Conservation (phyloP, 2,113 vertebrate species). For the Alectura lathami region DNA sequence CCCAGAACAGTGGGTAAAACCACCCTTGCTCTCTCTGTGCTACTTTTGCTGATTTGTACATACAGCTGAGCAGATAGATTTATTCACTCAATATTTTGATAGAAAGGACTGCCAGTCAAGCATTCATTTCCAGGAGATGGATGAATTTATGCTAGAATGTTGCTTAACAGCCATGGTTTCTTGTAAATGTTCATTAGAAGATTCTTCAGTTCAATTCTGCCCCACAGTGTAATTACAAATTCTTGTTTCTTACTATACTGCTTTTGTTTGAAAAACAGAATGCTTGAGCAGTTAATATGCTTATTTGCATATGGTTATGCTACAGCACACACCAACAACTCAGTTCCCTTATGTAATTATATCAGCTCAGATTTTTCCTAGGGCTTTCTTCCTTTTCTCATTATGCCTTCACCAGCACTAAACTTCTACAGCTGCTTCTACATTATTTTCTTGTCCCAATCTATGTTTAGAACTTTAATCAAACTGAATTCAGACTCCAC, state of each 20-base stretch:
- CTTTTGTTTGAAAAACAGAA: background rate
- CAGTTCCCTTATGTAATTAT: background rate
- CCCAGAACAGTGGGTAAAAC: background rate
- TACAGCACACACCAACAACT: background rate
- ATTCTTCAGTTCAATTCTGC: background rate
- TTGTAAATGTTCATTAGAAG: background rate
- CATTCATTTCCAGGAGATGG: background rate
- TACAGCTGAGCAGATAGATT: background rate
- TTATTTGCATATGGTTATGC: background rate
- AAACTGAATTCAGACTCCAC: background rate
- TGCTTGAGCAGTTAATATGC: background rate
- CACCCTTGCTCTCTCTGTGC: background rate
- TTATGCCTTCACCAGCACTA: background rate
- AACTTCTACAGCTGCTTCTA: background rate
- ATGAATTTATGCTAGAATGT: background rate
- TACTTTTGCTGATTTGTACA: background rate
- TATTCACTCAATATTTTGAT: background rate
- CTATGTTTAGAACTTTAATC: slow-evolving; percentile 13
- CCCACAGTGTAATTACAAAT: background rate
- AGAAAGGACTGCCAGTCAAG: background rate
- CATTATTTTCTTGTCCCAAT: background rate
- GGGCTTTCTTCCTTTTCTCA: background rate
- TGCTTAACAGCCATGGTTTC: background rate
- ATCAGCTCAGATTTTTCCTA: background rate
- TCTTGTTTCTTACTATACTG: background rate